phyloP scores from a whole-genome alignment of 2,113 vertebrate genomes.

The Daphoenositta chrysoptera region DNA sequence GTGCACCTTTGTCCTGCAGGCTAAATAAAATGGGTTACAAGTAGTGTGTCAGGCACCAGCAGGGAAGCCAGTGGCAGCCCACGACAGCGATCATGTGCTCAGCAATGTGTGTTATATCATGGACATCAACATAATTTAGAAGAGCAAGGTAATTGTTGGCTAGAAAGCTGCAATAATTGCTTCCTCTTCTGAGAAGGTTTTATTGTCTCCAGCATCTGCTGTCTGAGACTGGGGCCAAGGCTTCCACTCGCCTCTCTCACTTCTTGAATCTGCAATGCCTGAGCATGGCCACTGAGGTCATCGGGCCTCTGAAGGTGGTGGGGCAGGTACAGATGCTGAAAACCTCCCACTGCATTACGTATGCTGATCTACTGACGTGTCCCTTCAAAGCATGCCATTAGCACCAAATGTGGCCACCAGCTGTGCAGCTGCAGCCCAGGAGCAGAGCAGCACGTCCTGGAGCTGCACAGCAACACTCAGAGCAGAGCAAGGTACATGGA shows the following conservation, averaged over 20 bases:
- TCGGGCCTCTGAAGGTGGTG: not conserved
- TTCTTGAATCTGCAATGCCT: not conserved
- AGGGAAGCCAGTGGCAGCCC: not conserved
- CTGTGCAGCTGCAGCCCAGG: conserved; percentile 52
- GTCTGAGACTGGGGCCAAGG: conserved; percentile 28
- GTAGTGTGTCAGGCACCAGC: not conserved
- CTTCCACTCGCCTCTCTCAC: not conserved
- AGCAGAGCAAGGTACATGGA: not conserved
- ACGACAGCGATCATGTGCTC: not conserved
- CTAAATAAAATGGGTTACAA: conserved; percentile 6
- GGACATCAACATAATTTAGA: conserved; percentile 38
- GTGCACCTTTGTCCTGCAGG: conserved; percentile 32
- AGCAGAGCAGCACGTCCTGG: not conserved
- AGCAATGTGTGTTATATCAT: conserved; percentile 19
- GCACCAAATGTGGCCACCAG: conserved; percentile 55
- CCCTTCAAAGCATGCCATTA: conserved; percentile 38
- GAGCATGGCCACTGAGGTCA: not conserved
- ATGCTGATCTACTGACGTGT: not conserved
- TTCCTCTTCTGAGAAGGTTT: conserved; percentile 42
- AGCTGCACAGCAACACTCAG: not conserved
- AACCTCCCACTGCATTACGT: not conserved
- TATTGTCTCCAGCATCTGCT: conserved; percentile 56
- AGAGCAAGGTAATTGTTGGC: conserved; percentile 48
- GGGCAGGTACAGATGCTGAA: conserved; percentile 36
- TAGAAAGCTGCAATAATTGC: conserved; percentile 41